These are phyloP conservation scores for Mactromeris polynyma DNA, from an alignment of 2,888 invertebrate genomes.

Conservation along the genomic window DNA sequence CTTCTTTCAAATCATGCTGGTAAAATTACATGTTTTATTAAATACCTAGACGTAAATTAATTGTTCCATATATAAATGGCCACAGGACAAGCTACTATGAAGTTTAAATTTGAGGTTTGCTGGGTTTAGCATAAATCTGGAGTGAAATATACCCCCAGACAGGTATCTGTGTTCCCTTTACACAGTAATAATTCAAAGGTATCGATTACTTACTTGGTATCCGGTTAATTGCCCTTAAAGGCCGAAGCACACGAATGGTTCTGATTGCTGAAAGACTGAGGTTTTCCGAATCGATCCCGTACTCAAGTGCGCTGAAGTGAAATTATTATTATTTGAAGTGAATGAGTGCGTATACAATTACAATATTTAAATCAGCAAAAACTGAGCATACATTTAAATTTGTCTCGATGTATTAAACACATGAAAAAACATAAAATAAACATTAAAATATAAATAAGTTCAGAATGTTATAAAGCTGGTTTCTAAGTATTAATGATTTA, in stretches of 20 bases:
- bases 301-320: conserved; percentile 88
- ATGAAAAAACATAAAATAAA: not conserved
- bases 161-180: too few species aligned
- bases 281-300: conserved; percentile 95
- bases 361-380: not conserved
- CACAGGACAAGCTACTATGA: too few species aligned
- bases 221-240: conserved; percentile 98
- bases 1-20: too few species aligned
- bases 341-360: not conserved
- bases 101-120: too few species aligned
- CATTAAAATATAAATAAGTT: not conserved
- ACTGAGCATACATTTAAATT: not conserved
- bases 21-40: too few species aligned
- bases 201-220: conserved; percentile 96
- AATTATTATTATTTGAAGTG: not conserved
- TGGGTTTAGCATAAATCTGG: too few species aligned
- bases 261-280: conserved; percentile 99
- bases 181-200: not conserved
- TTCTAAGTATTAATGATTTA: not conserved
- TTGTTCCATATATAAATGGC: too few species aligned
- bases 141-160: too few species aligned
- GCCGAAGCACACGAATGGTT: conserved; percentile 98
- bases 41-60: too few species aligned
- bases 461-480: not conserved
- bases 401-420: not conserved